Base-by-base conservation (phyloP, 2,113 vertebrate genomes). In the Leiothrix lutea region DNA sequence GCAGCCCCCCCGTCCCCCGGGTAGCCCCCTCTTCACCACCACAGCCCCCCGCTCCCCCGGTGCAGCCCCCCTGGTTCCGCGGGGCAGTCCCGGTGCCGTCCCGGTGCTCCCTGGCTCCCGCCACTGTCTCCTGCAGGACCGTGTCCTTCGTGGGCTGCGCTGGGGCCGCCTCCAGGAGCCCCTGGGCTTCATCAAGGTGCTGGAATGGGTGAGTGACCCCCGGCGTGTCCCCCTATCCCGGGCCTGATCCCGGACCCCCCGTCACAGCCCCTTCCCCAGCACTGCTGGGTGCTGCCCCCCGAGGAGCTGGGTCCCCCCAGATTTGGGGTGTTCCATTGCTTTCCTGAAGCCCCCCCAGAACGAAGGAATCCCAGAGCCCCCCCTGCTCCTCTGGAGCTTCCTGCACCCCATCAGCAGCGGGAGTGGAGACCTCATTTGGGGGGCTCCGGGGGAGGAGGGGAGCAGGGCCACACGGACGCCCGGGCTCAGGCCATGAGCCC, bases 111-210 rank as follows among this genome's bases (percentile, higher is more conserved):
- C 66, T 29, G 54, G 36, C 61, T 86, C 57, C 53, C 4, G 8
- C 35, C 54, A 18, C 82, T 94, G 67, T 94, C 82, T 80, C 85
- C 95, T 90, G 95, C 97, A 98, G 97, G 98, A 98, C 73, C 98
- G 97, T 9, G 92, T 98, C 91, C 95, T 98, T 20, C 98, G 98
- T 77, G 97, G 87, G 53, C 90, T 99, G 58, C 98, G 98, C 88
- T 97, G 99, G 91, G 97, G 97, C 45, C 98, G 98, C 31, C 95
- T 99, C 92, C 99, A 98, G 92, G 99, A 99, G 91, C 99, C 99
- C 8, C 88, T 99, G 93, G 99, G 99, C 16, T 99, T 99, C 92
- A 98, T 99, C 84, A 99, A 99, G 92, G 93, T 99, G 77, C 97
- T 99, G 64, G 98, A 99, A 97, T 99, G 98, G 99, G 99, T 99